Percentiles rank a stretch among this genome's conserved stretches.
phyloP scores from a whole-genome alignment of 2,888 invertebrate species.

The Hedya salicella region DNA sequence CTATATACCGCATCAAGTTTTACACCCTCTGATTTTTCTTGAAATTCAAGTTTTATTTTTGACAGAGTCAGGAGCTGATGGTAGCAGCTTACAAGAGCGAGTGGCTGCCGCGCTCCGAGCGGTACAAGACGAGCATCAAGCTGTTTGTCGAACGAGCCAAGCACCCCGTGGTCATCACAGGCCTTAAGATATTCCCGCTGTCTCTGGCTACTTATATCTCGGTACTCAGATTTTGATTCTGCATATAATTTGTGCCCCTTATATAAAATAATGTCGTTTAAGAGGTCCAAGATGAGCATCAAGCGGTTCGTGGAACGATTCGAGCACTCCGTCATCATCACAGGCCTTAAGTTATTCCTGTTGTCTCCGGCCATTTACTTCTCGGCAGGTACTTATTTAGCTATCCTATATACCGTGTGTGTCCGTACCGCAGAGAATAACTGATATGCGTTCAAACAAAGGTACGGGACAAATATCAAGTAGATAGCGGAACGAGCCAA shows the following conservation, averaged over 20 bases:
- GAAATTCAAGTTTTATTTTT: conserved; percentile 25
- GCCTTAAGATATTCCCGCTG: conserved; percentile 65
- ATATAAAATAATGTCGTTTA: no score
- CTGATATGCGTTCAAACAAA: no score
- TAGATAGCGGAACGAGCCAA: no score
- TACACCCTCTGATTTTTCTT: no score
- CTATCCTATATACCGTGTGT: no score
- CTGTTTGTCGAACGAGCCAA: conserved; percentile 63
- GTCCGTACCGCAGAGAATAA: no score
- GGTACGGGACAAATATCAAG: no score
- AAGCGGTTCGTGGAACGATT: conserved; percentile 62
- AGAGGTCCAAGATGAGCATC: no score
- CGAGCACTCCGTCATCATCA: conserved; percentile 58
- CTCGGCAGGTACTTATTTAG: conserved; percentile 53
- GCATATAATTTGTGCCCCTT: no score
- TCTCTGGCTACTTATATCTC: conserved; percentile 65
- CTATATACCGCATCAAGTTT: no score
- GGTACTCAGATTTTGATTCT: conserved; percentile 47
- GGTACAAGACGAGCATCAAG: conserved; percentile 61
- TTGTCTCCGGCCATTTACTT: conserved; percentile 65
- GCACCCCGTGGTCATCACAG: conserved; percentile 59
- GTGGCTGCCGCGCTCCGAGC: conserved; percentile 63
- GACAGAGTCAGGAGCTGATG: conserved; percentile 61
- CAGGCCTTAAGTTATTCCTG: conserved; percentile 65
- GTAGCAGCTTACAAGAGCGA: conserved; percentile 66